Conservation (phyloP, 2,797 vertebrate genomes). For the Mus minutoides region DNA sequence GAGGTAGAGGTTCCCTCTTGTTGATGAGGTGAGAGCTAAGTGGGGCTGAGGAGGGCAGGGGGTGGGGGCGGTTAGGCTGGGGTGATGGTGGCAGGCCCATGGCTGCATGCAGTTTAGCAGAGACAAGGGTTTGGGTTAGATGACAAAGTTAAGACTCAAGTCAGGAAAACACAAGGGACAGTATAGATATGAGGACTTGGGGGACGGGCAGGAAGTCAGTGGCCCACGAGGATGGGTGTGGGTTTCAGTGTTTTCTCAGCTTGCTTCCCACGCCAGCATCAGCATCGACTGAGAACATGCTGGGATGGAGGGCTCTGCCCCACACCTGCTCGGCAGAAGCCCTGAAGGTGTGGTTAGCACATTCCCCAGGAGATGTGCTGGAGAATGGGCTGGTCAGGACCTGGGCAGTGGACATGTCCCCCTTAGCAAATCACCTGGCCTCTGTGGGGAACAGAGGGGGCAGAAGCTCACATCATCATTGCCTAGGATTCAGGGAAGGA, state of each 20-base stretch:
- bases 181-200: background rate
- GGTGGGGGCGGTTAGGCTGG: too few relatives aligned
- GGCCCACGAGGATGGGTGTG: background rate
- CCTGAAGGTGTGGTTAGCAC: too few relatives aligned
- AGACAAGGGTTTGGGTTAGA: background rate
- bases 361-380: background rate
- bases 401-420: background rate
- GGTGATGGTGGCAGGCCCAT: too few relatives aligned
- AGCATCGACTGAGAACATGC: background rate
- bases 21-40: background rate
- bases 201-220: background rate
- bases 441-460: background rate
- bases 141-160: background rate
- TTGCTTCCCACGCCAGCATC: background rate
- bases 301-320: background rate
- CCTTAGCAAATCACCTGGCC: background rate
- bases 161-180: background rate
- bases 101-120: background rate
- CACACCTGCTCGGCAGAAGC: too few relatives aligned
- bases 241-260: background rate
- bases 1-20: background rate
- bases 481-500: background rate
- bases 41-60: background rate
- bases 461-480: too few relatives aligned
- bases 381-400: background rate